phyloP scores from a whole-genome alignment of 2,888 invertebrate genomes.

The Subacronicta megacephala region DNA sequence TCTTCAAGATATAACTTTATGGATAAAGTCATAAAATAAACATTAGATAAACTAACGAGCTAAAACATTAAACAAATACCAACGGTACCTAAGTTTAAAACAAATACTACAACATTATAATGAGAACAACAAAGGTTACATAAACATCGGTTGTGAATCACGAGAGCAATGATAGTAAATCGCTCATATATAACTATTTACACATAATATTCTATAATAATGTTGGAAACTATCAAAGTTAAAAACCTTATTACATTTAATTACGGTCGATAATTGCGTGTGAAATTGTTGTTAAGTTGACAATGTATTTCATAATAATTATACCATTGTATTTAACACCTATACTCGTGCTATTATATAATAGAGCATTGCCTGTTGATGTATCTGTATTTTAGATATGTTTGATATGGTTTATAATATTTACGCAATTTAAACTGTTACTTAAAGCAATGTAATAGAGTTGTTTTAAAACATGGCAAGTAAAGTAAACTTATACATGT shows the following conservation, averaged over 20 bases:
- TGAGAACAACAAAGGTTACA: constrained; percentile 40
- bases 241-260: constrained; percentile 6
- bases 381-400: background rate
- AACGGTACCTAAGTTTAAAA: constrained; percentile 11
- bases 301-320: constrained; percentile 19
- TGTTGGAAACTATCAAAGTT: constrained; percentile 6
- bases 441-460: no score
- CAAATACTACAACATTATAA: constrained; percentile 20
- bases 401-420: no score
- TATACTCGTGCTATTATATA: constrained; percentile 7
- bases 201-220: constrained; percentile 4
- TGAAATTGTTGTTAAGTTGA: constrained; percentile 5
- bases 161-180: constrained; percentile 39
- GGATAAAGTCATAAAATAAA: constrained; percentile 4
- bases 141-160: constrained; percentile 52
- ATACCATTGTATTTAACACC: constrained; percentile 12
- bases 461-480: no score
- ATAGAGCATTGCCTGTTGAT: constrained; percentile 9
- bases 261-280: constrained; percentile 23
- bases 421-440: no score
- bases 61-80: constrained; percentile 29
- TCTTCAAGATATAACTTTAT: background rate
- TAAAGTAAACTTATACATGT: no score
- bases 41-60: constrained; percentile 12
- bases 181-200: constrained; percentile 21